Percentiles rank a stretch among this genome's conserved stretches.
Evolutionary conservation across 2,888 invertebrate genomes (phyloP).

Genomic region (Drosophila fungiperda): DNA sequence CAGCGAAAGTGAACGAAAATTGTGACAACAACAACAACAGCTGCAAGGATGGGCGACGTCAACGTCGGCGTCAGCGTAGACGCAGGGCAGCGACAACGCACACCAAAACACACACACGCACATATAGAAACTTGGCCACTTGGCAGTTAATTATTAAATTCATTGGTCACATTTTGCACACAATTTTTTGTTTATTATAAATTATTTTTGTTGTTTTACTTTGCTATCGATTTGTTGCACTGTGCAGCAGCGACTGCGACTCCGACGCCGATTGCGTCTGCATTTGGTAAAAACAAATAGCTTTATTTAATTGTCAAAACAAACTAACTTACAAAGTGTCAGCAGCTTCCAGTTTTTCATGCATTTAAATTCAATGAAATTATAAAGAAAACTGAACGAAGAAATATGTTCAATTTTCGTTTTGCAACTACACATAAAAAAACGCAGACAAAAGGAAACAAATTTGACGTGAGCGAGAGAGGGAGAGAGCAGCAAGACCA

Average conservation of each 20-base stretch:
- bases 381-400: conserved; percentile 58
- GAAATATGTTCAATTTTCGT: conserved; percentile 70
- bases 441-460: conserved; percentile 78
- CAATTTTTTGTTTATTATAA: conserved; percentile 29
- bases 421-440: conserved; percentile 56
- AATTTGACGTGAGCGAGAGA: conserved; percentile 59
- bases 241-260: conserved; percentile 51
- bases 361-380: conserved; percentile 61
- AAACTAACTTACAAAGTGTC: conserved; percentile 43
- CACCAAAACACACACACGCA: conserved; percentile 29
- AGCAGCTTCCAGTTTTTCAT: conserved; percentile 34
- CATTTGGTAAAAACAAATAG: conserved; percentile 2
- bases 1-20: conserved; percentile 69
- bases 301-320: conserved; percentile 14
- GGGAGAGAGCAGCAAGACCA: conserved; percentile 3
- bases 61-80: conserved; percentile 24
- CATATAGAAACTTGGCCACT: conserved; percentile 14
- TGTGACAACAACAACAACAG: conserved; percentile 56
- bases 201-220: conserved; percentile 28
- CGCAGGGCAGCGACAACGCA: conserved; percentile 42
- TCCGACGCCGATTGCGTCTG: conserved; percentile 19
- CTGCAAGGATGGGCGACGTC: conserved; percentile 71
- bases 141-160: conserved; percentile 15
- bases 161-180: conserved; percentile 17
- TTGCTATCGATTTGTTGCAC: conserved; percentile 74